Percentiles rank a stretch among this genome's conserved stretches.
Conservation (phyloP, 30 jellyfish, hydroid and myxozoan species). For the Pelagia noctiluca region DNA sequence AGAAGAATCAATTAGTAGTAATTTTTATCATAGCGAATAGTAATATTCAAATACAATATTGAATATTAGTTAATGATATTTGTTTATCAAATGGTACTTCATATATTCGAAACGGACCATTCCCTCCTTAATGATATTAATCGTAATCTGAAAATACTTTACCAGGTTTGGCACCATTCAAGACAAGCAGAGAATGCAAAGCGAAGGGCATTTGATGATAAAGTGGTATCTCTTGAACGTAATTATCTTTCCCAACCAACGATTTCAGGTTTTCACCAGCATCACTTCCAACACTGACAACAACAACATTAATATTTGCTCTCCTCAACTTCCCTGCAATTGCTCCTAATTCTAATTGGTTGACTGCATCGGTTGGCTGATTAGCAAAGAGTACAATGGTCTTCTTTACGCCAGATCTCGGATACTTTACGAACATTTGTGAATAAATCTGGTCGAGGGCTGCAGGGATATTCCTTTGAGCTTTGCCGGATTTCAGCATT, state of each 20-base stretch:
- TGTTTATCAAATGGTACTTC: no score
- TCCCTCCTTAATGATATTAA: no score
- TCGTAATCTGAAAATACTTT: not conserved
- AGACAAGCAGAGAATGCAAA: slow-evolving; percentile 20
- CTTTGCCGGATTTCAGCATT: slow-evolving; percentile 3
- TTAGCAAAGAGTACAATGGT: slow-evolving; percentile 48
- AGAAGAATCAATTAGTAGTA: no score
- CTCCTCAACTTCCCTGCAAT: slow-evolving; percentile 35
- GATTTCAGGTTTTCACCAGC: slow-evolving; percentile 25
- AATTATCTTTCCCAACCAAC: slow-evolving; percentile 9
- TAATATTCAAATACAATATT: no score
- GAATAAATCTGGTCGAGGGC: slow-evolving; percentile 29
- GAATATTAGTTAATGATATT: no score
- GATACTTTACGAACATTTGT: slow-evolving; percentile 14
- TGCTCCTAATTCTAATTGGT: not conserved
- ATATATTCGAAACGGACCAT: no score
- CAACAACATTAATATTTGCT: slow-evolving; percentile 46
- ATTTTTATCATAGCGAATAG: no score
- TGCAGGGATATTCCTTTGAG: slow-evolving; percentile 31
- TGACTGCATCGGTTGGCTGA: slow-evolving; percentile 60
- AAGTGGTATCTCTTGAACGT: slow-evolving; percentile 36
- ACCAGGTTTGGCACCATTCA: slow-evolving; percentile 20
- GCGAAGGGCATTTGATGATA: slow-evolving; percentile 44
- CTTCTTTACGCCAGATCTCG: slow-evolving; percentile 23
- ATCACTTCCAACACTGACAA: slow-evolving; percentile 69